Base-by-base conservation (phyloP, 2,888 invertebrate species). In the Sialis lutaria region DNA sequence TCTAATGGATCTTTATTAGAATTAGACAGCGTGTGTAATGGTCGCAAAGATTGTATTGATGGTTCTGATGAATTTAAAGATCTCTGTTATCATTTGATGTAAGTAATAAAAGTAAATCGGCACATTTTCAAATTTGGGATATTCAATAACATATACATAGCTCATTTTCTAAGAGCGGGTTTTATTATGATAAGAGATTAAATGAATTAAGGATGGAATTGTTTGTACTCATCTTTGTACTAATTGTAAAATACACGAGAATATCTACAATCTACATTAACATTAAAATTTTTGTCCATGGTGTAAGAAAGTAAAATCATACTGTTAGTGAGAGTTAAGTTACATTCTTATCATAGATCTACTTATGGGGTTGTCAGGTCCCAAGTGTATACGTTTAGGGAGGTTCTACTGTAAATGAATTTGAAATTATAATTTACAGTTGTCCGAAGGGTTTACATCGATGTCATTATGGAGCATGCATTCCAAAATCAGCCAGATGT, bases 31-130 rank as follows among this genome's bases (percentile, higher is more conserved):
- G 49, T 57, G 5, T 58, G 58, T 40, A 50, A 58, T 48, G 57
- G 57, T 6, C 43, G 53, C 37, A 45, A 49, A 32, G 60, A 66
- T 34, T 68, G 67, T 44, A 61, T 62, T 2, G 65, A 66, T 49
- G 60, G 58, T 0, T 66, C 65, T 0, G 65, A 65, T 10, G 65
- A 67, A 51, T 53, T 58, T 0, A 57, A 57, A 8, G 61, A 60
- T 31, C 56, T 64, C 1, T 67, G 67, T 53, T 50, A 52, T 41
- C 54, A 53, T 47, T 45, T 51, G 12, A 50, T 53, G 55, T 55
- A 53, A 49, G 48, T 51, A 42, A 32, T 33, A 22, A 37, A 22
- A 34, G 33, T 22, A 2, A 22, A 22, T 4, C 22, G 22, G 22
- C 22, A 22, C 22, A 22, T 22, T 22, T 22, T 22, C 22, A 22